Percentiles rank a stretch among this genome's conserved stretches.
phyloP scores from a whole-genome alignment of 2,888 invertebrate genomes.

The Nipponacmea schrenckii region DNA sequence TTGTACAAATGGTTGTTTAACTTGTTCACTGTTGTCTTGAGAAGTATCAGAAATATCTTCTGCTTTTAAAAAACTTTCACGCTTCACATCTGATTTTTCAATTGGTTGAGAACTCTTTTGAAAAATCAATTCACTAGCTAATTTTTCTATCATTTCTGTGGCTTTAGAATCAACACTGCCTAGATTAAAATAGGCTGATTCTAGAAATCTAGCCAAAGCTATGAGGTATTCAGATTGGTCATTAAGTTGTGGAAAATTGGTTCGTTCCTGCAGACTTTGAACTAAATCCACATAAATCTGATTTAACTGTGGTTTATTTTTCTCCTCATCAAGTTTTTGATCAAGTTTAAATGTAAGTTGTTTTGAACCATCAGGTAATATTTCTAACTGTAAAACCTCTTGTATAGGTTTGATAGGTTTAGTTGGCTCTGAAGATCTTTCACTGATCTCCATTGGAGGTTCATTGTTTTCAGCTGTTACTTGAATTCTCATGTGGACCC shows the following conservation, averaged over 20 bases:
- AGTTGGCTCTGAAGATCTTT: conserved; percentile 17
- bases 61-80: not conserved
- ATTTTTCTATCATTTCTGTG: conserved; percentile 39
- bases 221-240: conserved; percentile 46
- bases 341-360: conserved; percentile 31
- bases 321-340: conserved; percentile 8
- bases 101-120: conserved; percentile 15
- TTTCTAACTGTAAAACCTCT: conserved; percentile 37
- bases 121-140: conserved; percentile 42
- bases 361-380: conserved; percentile 45
- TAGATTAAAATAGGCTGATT: conserved; percentile 48
- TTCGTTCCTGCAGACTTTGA: conserved; percentile 44
- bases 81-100: conserved; percentile 10
- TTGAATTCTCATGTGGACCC: conserved; percentile 35
- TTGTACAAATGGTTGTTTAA: conserved; percentile 15
- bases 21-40: conserved; percentile 16
- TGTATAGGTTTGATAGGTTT: conserved; percentile 12
- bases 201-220: conserved; percentile 51
- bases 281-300: conserved; percentile 51
- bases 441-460: not conserved
- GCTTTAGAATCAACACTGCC: conserved; percentile 36
- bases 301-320: conserved; percentile 41
- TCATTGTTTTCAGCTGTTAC: conserved; percentile 27
- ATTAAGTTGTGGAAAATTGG: conserved; percentile 49
- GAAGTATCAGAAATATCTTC: conserved; percentile 15